Evolutionary conservation across 2,797 vertebrate species (phyloP).

Genomic region (Tenualosa ilisha): DNA sequence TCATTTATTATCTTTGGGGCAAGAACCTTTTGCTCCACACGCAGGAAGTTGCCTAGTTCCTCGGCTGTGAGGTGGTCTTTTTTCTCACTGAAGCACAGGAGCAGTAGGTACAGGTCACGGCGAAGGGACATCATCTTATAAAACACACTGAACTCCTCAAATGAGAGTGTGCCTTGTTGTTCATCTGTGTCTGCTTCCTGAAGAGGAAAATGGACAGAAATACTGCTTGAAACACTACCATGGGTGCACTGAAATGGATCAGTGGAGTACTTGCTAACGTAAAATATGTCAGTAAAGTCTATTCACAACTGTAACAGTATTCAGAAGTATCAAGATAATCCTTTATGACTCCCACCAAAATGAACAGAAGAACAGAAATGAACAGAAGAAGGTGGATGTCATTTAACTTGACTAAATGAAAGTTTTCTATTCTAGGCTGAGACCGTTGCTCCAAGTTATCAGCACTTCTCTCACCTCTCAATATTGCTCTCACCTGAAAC

Average conservation of each 20-base stretch:
- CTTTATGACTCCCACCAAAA: no score
- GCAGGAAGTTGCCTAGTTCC: conserved; percentile 88
- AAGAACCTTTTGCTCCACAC: conserved; percentile 87
- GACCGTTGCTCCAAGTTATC: neutral
- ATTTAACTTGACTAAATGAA: no score
- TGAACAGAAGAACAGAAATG: no score
- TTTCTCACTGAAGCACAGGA: conserved; percentile 92
- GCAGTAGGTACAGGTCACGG: conserved; percentile 90
- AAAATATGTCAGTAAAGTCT: no score
- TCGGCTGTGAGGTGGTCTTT: conserved; percentile 92
- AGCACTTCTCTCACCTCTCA: neutral
- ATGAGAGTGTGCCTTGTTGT: conserved; percentile 92
- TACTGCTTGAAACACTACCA: no score
- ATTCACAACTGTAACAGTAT: no score
- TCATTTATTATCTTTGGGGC: neutral
- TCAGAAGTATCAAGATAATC: no score
- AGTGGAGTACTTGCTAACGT: no score
- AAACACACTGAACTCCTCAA: conserved; percentile 96
- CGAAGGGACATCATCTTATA: conserved; percentile 99
- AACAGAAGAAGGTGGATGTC: neutral
- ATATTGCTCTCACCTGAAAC: conserved; percentile 87
- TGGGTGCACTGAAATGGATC: neutral
- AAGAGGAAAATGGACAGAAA: neutral
- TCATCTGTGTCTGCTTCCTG: conserved; percentile 98
- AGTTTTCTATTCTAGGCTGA: neutral